A percentile compares a stretch with the other conserved stretches of the same genome.
Evolutionary conservation across 2,113 vertebrate genomes (phyloP).

Genomic region (Hassar affinis): DNA sequence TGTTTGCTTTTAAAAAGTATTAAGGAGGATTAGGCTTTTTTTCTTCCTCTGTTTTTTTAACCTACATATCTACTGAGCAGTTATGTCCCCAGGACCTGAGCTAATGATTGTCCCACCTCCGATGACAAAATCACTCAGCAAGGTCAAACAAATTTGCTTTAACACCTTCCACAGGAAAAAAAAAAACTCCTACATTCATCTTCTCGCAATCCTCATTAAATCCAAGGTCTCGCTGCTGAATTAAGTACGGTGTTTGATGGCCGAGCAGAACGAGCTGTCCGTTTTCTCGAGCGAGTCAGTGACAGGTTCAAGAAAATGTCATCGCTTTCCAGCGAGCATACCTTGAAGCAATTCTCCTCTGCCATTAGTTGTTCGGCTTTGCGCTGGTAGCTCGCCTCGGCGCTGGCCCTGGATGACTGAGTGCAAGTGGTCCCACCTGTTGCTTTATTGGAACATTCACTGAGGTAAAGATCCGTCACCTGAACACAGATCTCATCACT

Average conservation of each 20-base stretch:
- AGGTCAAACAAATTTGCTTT: constrained; percentile 13
- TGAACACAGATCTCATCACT: constrained; percentile 92
- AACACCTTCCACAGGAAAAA: not conserved
- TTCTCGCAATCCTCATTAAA: constrained; percentile 14
- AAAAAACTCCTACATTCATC: not conserved
- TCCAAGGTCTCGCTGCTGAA: not conserved
- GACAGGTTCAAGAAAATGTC: constrained; percentile 5
- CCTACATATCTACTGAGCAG: not conserved
- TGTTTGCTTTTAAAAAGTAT: not conserved
- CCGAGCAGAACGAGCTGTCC: not conserved
- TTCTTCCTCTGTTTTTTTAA: not conserved
- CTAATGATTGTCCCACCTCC: not conserved
- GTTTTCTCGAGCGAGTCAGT: not conserved
- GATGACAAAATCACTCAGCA: not conserved
- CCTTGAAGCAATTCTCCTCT: constrained; percentile 98
- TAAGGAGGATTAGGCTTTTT: not conserved
- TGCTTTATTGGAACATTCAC: constrained; percentile 81
- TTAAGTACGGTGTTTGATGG: not conserved
- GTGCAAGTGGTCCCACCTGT: constrained; percentile 82
- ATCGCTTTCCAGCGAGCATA: constrained; percentile 55
- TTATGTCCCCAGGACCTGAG: not conserved
- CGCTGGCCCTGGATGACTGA: constrained; percentile 75
- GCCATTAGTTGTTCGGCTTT: constrained; percentile 95
- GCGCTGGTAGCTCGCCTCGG: constrained; percentile 86
- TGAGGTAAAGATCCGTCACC: constrained; percentile 91